Evolutionary conservation across 2,888 invertebrate species (phyloP), one percentile per base, ranked within the genome.

Genomic region (Hydroisotoma schaefferi): DNA sequence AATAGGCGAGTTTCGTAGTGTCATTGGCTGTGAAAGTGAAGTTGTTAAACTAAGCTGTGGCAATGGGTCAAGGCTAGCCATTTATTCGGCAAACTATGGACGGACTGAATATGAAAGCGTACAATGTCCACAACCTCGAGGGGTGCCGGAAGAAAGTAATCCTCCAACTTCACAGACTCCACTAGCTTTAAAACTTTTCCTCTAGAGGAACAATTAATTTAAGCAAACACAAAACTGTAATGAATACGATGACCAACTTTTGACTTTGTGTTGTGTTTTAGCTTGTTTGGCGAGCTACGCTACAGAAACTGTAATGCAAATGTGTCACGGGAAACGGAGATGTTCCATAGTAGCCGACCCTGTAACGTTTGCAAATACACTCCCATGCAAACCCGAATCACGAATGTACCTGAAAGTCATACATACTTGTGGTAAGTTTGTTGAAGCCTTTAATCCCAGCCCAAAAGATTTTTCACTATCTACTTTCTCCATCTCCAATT

Each of bases 51-150:
- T 97, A 75, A 84, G 87, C 75, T 95, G 95, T 80, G 86, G 88
- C 79, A 87, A 88, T 51, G 87, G 89, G 77, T 87, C 87, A 10
- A 83, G 94, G 74, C 87, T 97, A 54, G 94, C 93, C 56, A 87
- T 97, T 75, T 94, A 90, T 80, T 92, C 92, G 44, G 94, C 94
- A 37, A 87, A 88, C 78, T 95, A 90, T 76, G 94, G 95, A 6
- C 83, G 93, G 69, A 90, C 91, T 0, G 87, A 88, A 76, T 87
- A 88, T 74, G 90, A 92, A 78, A 90, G 88, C 72, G 84, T 90
- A 69, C 89, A 90, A 75, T 91, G 91, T 76, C 87, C 88, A 8
- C 88, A 90, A 74, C 88, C 89, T 0, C 84, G 86, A 74, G 90
- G 55, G 28, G 88, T 90, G 74, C 85, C 87, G 67, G 91, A 91